Percentiles rank a stretch among this genome's conserved stretches.
phyloP scores from a whole-genome alignment of 2,888 invertebrate species.

The Sminthurinus aureus region DNA sequence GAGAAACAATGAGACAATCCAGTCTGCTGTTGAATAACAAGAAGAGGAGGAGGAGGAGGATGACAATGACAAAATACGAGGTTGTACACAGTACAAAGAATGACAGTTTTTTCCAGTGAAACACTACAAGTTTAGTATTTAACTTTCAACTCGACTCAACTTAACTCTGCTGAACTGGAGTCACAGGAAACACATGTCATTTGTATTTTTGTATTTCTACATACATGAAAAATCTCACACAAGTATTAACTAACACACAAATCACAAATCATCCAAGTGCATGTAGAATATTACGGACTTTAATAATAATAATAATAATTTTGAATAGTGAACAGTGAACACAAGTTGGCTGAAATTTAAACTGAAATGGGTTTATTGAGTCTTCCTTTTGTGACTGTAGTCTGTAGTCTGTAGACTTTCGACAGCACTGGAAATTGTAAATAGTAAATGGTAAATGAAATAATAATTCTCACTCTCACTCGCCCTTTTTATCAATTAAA shows the following conservation, averaged over 20 bases:
- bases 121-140: not conserved
- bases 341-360: not conserved
- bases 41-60: not conserved
- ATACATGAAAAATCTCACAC: not conserved
- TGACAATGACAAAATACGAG: not conserved
- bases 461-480: constrained; percentile 11
- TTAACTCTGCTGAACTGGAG: not conserved
- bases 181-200: constrained; percentile 16
- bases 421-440: not conserved
- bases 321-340: not conserved
- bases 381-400: not conserved
- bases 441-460: not conserved
- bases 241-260: not conserved
- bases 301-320: not conserved
- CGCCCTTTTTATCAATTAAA: constrained; percentile 27
- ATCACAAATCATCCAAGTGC: not conserved
- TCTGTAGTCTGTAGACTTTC: not conserved
- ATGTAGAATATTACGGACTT: too few species aligned
- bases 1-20: too few species aligned
- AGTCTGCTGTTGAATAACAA: too few species aligned
- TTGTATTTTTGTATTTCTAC: not conserved
- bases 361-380: not conserved
- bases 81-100: not conserved
- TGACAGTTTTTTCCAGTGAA: not conserved
- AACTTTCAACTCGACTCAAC: not conserved